phyloP scores from a whole-genome alignment of 1,140 invertebrate genomes.

The Drosophila ananassae region DNA sequence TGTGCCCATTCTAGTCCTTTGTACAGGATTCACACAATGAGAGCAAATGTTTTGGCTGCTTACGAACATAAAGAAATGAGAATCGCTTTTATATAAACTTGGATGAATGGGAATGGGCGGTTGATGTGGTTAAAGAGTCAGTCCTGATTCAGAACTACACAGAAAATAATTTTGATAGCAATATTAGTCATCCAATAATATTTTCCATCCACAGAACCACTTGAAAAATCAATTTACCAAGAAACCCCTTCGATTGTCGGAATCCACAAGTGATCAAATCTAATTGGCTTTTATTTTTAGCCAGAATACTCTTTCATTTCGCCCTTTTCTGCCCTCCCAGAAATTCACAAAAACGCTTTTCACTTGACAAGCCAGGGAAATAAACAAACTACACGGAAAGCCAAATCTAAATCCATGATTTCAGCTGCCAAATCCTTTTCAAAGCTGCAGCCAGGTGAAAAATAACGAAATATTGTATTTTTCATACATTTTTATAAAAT shows the following conservation, averaged over 20 bases:
- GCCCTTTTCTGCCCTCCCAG: not conserved
- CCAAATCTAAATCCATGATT: slow-evolving; percentile 71
- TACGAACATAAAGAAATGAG: slow-evolving; percentile 47
- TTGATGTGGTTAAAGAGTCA: slow-evolving; percentile 46
- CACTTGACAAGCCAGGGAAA: slow-evolving; percentile 56
- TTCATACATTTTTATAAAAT: slow-evolving; percentile 58
- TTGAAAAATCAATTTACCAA: not conserved
- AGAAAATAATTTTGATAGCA: not conserved
- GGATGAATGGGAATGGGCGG: slow-evolving; percentile 41
- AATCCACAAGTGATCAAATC: slow-evolving; percentile 13
- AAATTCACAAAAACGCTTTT: slow-evolving; percentile 44
- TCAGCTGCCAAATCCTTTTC: slow-evolving; percentile 72
- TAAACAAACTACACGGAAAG: slow-evolving; percentile 58
- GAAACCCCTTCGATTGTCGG: not conserved
- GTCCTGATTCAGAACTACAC: slow-evolving; percentile 18
- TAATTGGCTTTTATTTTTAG: slow-evolving; percentile 23
- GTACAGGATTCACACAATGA: slow-evolving; percentile 59
- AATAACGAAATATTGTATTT: slow-evolving; percentile 69
- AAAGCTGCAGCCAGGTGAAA: slow-evolving; percentile 75
- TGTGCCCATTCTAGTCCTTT: slow-evolving; percentile 72
- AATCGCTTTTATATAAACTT: slow-evolving; percentile 82
- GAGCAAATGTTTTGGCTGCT: slow-evolving; percentile 54
- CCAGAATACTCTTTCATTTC: slow-evolving; percentile 9
- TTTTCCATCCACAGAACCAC: not conserved
- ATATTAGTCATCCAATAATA: not conserved